These are phyloP conservation scores for Anolis sagrei DNA, from an alignment of 2,113 vertebrate genomes.

Conservation along the genomic window DNA sequence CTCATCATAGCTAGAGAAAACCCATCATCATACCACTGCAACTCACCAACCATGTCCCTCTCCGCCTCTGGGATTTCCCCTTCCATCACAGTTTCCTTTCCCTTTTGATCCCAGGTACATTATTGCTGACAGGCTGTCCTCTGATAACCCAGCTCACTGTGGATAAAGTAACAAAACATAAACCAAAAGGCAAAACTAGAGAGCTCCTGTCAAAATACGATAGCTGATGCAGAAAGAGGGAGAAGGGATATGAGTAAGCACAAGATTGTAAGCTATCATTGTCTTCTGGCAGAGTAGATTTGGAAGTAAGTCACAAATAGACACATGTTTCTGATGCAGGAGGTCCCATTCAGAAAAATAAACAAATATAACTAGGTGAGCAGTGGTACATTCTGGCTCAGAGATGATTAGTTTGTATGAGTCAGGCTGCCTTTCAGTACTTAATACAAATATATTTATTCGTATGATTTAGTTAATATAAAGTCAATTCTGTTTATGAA, in stretches of 20 bases:
- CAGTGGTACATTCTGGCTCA: neutral
- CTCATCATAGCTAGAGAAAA: neutral
- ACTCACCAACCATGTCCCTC: neutral
- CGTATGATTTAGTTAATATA: conserved; percentile 14
- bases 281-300: neutral
- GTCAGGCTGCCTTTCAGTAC: neutral
- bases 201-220: too few species aligned
- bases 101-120: too few species aligned
- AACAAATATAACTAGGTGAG: neutral
- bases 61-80: too few species aligned
- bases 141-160: too few species aligned
- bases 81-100: too few species aligned
- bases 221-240: too few species aligned
- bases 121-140: too few species aligned
- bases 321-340: neutral
- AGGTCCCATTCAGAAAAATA: neutral
- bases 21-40: neutral
- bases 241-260: too few species aligned
- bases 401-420: neutral
- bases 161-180: too few species aligned
- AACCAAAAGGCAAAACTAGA: too few species aligned
- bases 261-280: too few species aligned
- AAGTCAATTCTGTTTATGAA: conserved; percentile 2
- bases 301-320: neutral
- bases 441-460: neutral